Evolutionary conservation across 1,140 invertebrate genomes (phyloP).

Genomic region (Panonychus citri): DNA sequence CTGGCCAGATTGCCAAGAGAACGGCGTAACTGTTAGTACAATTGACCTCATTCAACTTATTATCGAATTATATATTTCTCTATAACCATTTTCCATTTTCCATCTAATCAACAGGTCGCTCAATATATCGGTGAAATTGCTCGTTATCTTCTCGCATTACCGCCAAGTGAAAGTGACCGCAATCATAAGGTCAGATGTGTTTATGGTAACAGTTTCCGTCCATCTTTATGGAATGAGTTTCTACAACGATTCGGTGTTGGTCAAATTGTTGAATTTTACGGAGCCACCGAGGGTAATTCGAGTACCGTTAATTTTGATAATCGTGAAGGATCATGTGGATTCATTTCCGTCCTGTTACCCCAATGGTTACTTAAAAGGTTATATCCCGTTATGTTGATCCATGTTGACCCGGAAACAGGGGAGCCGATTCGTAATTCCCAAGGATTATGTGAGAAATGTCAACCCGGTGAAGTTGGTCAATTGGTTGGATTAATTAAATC

Average conservation of each 20-base stretch:
- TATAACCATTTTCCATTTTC: constrained; percentile 27
- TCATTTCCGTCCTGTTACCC: constrained; percentile 57
- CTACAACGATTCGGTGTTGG: constrained; percentile 32
- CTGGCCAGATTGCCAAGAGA: no score
- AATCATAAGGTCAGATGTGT: constrained; percentile 61
- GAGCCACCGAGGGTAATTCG: constrained; percentile 30
- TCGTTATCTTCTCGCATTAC: constrained; percentile 73
- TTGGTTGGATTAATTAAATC: constrained; percentile 86
- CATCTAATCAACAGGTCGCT: constrained; percentile 53
- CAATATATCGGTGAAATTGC: constrained; percentile 99
- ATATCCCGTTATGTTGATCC: constrained; percentile 52
- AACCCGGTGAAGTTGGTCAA: constrained; percentile 67
- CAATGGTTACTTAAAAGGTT: constrained; percentile 20
- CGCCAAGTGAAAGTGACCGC: constrained; percentile 44
- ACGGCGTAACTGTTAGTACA: no score
- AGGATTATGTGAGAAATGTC: constrained; percentile 30
- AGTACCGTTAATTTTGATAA: constrained; percentile 51
- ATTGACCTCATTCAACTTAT: neutral
- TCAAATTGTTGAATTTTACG: constrained; percentile 29
- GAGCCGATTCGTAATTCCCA: constrained; percentile 22
- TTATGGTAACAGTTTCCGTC: constrained; percentile 82
- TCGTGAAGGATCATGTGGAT: constrained; percentile 61
- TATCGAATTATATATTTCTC: neutral
- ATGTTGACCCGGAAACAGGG: constrained; percentile 27
- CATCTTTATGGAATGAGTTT: constrained; percentile 86